Evolutionary conservation across 2,113 vertebrate species (phyloP).

Genomic region (Eretmochelys imbricata): DNA sequence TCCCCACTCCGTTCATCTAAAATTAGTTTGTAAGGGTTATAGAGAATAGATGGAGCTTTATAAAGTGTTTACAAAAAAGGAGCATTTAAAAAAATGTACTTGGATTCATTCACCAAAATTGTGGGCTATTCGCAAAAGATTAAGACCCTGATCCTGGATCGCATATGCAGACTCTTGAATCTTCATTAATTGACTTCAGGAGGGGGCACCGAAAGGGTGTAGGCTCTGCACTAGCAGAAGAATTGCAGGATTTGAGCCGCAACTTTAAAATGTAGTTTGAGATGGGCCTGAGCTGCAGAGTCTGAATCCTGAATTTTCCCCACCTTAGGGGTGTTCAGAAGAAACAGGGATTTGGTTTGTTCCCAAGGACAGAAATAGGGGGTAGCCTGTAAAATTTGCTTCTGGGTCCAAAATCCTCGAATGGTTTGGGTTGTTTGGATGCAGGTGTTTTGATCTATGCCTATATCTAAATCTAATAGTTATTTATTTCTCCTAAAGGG

Average conservation of each 20-base stretch:
- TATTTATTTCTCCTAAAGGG: fast-evolving
- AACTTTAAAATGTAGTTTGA: not conserved
- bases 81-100: not conserved
- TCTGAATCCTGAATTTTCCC: not conserved
- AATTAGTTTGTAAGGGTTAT: not conserved
- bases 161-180: not conserved
- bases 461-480: not conserved
- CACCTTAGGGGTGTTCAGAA: fast-evolving
- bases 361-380: not conserved
- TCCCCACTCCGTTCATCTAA: not conserved
- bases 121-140: not conserved
- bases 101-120: not conserved
- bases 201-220: not conserved
- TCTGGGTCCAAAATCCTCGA: not conserved
- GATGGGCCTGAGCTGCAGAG: not conserved
- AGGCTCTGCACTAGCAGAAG: not conserved
- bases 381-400: not conserved
- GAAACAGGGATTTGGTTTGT: not conserved
- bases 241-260: not conserved
- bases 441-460: not conserved
- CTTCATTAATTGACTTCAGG: not conserved
- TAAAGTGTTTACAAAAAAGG: not conserved
- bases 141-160: not conserved
- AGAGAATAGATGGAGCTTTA: not conserved
- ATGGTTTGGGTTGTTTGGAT: not conserved